Evolutionary conservation across 2,797 vertebrate genomes (phyloP).

Genomic region (Poecilia gillii): DNA sequence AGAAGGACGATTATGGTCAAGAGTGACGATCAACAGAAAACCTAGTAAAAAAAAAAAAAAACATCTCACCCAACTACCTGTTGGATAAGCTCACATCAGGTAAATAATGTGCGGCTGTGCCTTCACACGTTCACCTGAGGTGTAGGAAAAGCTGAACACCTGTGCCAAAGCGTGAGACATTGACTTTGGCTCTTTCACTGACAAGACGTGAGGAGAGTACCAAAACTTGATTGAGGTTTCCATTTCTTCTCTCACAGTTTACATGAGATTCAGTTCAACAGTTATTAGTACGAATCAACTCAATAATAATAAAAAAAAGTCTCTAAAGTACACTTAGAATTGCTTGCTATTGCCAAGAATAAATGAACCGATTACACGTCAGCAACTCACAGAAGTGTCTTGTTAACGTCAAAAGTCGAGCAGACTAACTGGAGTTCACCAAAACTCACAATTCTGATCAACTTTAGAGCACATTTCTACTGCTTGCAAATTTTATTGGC

Average conservation of each 20-base stretch:
- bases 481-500: background rate
- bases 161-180: no score
- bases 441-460: background rate
- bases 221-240: background rate
- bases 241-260: background rate
- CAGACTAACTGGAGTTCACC: background rate
- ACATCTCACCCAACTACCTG: no score
- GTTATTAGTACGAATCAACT: background rate
- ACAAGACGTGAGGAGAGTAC: background rate
- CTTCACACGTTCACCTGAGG: no score
- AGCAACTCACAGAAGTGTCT: background rate
- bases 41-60: no score
- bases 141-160: no score
- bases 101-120: no score
- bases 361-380: background rate
- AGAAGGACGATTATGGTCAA: no score
- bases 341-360: background rate
- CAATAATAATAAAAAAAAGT: background rate
- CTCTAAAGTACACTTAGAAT: background rate
- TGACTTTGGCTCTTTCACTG: no score
- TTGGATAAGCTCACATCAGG: no score
- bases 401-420: background rate
- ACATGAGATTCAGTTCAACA: background rate
- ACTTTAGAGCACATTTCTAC: background rate
- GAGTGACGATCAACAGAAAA: no score